Conservation (phyloP, 2,113 vertebrate genomes). For the Spermophilus dauricus region DNA sequence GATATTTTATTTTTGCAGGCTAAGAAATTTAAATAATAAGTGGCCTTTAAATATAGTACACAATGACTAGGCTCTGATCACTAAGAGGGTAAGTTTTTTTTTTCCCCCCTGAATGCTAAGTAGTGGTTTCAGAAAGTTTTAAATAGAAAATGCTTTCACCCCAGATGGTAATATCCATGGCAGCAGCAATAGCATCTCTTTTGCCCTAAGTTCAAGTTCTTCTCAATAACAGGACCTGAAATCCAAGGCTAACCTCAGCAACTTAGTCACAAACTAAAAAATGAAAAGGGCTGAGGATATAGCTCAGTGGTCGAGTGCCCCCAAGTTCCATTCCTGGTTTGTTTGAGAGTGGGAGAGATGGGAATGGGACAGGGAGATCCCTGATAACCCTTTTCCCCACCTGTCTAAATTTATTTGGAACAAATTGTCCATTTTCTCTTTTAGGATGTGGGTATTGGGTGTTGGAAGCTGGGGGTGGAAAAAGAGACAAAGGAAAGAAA, state of each 20-base stretch:
- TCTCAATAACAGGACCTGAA: too few species aligned
- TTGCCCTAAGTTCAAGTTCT: neutral
- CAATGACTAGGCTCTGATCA: neutral
- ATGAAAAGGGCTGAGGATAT: too few species aligned
- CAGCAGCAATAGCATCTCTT: neutral
- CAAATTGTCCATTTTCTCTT: neutral
- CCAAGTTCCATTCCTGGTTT: neutral
- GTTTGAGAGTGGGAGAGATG: neutral
- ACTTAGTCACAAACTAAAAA: too few species aligned
- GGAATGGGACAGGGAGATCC: neutral
- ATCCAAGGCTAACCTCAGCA: too few species aligned
- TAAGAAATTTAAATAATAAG: conserved; percentile 49
- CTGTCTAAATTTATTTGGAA: neutral
- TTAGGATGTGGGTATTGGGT: neutral
- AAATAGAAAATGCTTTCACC: conserved; percentile 23
- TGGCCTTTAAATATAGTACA: conserved; percentile 47
- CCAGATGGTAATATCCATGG: neutral
- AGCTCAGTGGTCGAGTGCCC: too few species aligned
- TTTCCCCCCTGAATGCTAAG: neutral
- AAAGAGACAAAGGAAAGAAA: neutral
- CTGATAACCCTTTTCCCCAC: neutral
- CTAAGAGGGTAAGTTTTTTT: neutral
- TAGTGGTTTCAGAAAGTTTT: conserved; percentile 13
- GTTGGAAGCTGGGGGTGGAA: neutral
- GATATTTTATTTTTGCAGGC: conserved; percentile 47